These are phyloP conservation scores for Heliocidaris erythrogramma DNA, from an alignment of 35 echinoderm and acorn worm genomes.

Conservation along the genomic window DNA sequence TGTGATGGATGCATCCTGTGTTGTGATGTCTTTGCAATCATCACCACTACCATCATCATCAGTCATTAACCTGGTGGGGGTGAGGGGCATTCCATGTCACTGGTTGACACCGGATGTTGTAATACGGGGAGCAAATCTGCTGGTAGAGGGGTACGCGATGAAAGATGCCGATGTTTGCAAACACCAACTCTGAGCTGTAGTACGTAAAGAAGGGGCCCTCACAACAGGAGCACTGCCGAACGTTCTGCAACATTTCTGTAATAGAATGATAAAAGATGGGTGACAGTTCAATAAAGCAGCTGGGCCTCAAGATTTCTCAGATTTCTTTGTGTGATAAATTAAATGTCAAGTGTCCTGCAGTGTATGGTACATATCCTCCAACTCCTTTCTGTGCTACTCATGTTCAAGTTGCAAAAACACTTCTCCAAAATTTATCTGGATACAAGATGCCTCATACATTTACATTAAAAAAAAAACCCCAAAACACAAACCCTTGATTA, in stretches of 20 bases:
- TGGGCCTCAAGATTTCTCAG: too few relatives aligned
- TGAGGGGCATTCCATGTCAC: conserved; percentile 29
- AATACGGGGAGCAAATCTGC: conserved; percentile 91
- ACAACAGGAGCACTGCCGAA: conserved; percentile 80
- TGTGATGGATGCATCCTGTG: background rate
- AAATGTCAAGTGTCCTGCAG: too few relatives aligned
- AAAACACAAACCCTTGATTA: too few relatives aligned
- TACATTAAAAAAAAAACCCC: too few relatives aligned
- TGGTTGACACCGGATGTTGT: conserved; percentile 75
- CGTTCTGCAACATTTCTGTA: conserved; percentile 76
- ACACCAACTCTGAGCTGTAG: conserved; percentile 86
- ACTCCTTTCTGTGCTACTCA: too few relatives aligned
- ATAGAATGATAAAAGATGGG: background rate
- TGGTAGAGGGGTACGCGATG: conserved; percentile 96
- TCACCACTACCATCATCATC: background rate
- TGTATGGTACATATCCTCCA: too few relatives aligned
- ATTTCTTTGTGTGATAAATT: too few relatives aligned
- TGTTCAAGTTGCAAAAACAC: too few relatives aligned
- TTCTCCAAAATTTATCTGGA: too few relatives aligned
- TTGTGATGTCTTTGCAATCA: background rate
- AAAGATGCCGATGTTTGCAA: conserved; percentile 94
- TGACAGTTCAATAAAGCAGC: background rate
- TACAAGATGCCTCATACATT: too few relatives aligned
- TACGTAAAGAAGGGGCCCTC: conserved; percentile 89
- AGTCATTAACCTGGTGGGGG: background rate